Conservation (phyloP, 1,140 invertebrate genomes). For the Diprion similis region DNA sequence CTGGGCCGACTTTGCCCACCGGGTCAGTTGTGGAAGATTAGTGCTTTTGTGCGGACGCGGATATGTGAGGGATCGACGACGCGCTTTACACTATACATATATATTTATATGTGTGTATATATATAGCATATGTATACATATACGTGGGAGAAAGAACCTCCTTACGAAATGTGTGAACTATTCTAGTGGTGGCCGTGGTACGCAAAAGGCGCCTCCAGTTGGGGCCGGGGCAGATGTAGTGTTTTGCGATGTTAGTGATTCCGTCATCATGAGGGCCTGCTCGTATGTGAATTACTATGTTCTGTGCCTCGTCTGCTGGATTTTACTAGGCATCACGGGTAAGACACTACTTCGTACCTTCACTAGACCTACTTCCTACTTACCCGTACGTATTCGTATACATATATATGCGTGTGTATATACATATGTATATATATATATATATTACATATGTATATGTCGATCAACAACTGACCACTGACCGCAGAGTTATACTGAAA, state of each 20-base stretch:
- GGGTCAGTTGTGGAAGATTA: not conserved
- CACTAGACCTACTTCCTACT: not conserved
- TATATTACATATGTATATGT: too few relatives aligned
- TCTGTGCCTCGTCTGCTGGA: conserved; percentile 60
- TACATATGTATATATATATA: too few relatives aligned
- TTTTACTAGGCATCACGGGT: conserved; percentile 59
- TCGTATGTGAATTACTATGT: conserved; percentile 60
- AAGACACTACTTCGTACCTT: conserved; percentile 35
- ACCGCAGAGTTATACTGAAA: conserved; percentile 1
- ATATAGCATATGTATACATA: too few relatives aligned
- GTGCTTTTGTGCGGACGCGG: not conserved
- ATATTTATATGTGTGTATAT: too few relatives aligned
- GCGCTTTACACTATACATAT: not conserved
- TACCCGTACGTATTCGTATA: too few relatives aligned
- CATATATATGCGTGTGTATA: too few relatives aligned
- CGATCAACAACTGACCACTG: too few relatives aligned
- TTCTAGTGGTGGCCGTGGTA: conserved; percentile 18
- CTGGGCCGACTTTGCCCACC: not conserved
- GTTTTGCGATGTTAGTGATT: conserved; percentile 49
- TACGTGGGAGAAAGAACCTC: not conserved
- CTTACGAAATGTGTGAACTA: conserved; percentile 1
- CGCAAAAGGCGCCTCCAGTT: not conserved
- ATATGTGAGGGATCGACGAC: not conserved
- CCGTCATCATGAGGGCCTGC: conserved; percentile 58
- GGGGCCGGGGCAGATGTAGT: conserved; percentile 26